A percentile compares a stretch with the other conserved stretches of the same genome.
Conservation (phyloP, 2,113 vertebrate species). For the Sitta europaea region DNA sequence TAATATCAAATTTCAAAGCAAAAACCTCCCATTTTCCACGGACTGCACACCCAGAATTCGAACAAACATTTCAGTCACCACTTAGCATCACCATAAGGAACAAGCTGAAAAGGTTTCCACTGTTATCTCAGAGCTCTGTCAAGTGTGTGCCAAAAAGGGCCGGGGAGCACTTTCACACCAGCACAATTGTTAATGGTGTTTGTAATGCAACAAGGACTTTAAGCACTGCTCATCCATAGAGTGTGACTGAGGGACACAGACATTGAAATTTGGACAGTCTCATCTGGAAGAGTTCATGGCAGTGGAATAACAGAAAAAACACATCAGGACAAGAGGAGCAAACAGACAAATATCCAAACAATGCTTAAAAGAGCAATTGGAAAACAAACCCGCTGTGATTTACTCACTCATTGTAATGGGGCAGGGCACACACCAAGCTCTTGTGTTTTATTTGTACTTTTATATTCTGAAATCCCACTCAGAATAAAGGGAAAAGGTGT, state of each 20-base stretch:
- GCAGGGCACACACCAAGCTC: background rate
- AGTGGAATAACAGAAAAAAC: background rate
- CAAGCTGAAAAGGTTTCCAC: background rate
- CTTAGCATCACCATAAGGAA: background rate
- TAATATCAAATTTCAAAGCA: background rate
- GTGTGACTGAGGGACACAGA: background rate
- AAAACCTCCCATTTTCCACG: background rate
- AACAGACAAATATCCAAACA: background rate
- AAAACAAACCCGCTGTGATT: background rate
- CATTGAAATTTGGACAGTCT: accelerated
- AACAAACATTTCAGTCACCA: background rate
- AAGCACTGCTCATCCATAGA: background rate
- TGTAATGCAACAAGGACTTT: background rate
- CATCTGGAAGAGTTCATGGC: background rate
- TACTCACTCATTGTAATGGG: background rate
- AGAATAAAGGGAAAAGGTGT: background rate
- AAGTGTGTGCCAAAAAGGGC: background rate
- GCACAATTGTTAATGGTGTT: background rate
- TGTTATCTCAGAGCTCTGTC: background rate
- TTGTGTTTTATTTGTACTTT: background rate
- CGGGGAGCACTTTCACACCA: background rate
- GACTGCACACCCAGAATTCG: background rate
- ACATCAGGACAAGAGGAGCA: background rate
- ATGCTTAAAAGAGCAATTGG: background rate
- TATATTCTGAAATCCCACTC: background rate